Evolutionary conservation across 2,888 invertebrate species (phyloP).

Genomic region (Drosophila monieri): DNA sequence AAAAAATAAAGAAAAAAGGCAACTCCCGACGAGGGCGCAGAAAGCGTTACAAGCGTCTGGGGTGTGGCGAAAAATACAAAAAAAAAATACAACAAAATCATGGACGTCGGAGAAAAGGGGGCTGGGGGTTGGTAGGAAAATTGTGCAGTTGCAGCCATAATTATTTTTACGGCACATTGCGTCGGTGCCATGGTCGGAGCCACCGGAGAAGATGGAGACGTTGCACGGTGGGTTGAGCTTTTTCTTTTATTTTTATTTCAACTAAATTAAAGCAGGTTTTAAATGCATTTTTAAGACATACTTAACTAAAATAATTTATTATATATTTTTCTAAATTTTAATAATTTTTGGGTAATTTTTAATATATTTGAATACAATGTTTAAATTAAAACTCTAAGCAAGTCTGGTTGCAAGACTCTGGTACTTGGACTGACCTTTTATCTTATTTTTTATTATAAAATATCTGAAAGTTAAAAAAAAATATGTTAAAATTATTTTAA

Average conservation of each 20-base stretch:
- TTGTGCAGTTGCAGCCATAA: slow-evolving; percentile 80
- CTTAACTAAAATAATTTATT: background rate
- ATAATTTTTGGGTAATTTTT: too few species aligned
- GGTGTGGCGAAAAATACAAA: slow-evolving; percentile 33
- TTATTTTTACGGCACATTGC: slow-evolving; percentile 80
- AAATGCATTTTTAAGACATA: background rate
- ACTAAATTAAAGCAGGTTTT: background rate
- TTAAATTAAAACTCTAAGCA: too few species aligned
- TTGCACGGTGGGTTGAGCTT: slow-evolving; percentile 14
- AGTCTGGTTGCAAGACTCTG: too few species aligned
- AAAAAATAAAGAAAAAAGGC: background rate
- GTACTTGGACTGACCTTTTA: too few species aligned
- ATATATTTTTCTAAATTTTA: too few species aligned
- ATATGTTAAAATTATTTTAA: too few species aligned
- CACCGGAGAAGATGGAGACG: slow-evolving; percentile 37
- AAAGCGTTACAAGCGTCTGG: slow-evolving; percentile 50
- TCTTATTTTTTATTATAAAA: too few species aligned
- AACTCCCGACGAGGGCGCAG: slow-evolving; percentile 39
- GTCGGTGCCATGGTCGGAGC: slow-evolving; percentile 40
- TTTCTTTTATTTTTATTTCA: background rate
- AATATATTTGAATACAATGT: too few species aligned
- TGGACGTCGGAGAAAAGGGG: slow-evolving; percentile 13
- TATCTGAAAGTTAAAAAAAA: too few species aligned
- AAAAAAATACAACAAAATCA: slow-evolving; percentile 11
- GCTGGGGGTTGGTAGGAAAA: slow-evolving; percentile 47